Percentiles rank a stretch among this genome's conserved stretches.
These are phyloP conservation scores for Chondrilla cf. caribensis DNA, from an alignment of 37 sponge, comb jelly and placozoan species.

Conservation along the genomic window DNA sequence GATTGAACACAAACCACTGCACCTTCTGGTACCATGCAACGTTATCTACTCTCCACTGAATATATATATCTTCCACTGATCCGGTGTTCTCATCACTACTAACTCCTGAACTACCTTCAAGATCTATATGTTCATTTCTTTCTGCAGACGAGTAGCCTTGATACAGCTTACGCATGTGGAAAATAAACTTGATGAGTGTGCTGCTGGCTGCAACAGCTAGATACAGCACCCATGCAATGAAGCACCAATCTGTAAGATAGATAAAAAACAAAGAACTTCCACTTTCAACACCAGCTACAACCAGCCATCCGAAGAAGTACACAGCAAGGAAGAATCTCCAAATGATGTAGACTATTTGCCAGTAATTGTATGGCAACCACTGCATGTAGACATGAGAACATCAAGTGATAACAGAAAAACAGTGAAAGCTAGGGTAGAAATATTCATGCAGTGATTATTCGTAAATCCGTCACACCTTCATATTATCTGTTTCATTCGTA, in stretches of 20 bases:
- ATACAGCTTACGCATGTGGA: neutral
- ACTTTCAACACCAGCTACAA: neutral
- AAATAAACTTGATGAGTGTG: neutral
- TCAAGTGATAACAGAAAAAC: too few species aligned
- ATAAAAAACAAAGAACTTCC: slow-evolving; percentile 29
- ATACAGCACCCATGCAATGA: slow-evolving; percentile 20
- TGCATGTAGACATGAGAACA: neutral
- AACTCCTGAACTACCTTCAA: too few species aligned
- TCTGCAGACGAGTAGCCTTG: too few species aligned
- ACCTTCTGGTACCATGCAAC: slow-evolving; percentile 38
- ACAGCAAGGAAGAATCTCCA: slow-evolving; percentile 37
- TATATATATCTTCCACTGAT: slow-evolving; percentile 2
- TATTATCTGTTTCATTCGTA: too few species aligned
- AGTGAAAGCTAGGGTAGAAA: too few species aligned
- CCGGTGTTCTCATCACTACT: neutral
- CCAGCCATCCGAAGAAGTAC: slow-evolving; percentile 44
- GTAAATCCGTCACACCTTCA: too few species aligned
- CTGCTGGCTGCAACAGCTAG: slow-evolving; percentile 33
- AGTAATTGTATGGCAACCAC: slow-evolving; percentile 46
- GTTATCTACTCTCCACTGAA: neutral
- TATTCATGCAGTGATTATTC: too few species aligned
- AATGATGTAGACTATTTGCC: slow-evolving; percentile 37
- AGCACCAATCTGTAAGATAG: slow-evolving; percentile 52
- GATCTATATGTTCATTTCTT: too few species aligned
- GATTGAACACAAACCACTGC: slow-evolving; percentile 23